Base-by-base conservation (phyloP, 2,113 vertebrate genomes). In the Myotis davidii region DNA sequence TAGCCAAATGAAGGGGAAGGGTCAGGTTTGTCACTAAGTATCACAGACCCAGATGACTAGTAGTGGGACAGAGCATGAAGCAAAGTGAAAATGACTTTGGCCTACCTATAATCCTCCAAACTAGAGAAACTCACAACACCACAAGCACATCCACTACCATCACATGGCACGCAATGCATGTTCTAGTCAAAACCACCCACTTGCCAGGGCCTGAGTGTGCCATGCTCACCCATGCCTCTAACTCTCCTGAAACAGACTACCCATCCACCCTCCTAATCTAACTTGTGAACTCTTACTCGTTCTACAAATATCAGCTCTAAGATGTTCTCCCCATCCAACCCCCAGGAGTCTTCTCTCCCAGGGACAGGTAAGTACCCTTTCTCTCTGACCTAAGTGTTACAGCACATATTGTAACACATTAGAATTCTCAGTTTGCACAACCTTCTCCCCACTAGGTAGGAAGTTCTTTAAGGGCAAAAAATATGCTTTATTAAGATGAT, bases 291-390 rank as follows among this genome's bases (percentile, higher is more conserved):
- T 87, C 50, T 64, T 12, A 27, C n/a, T 74, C 69, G n/a, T 21
- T 83, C 64, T 37, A 61, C 61, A 78, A 95, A 34, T 52, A 87
- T 7, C 90, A 87, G n/a, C 67, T 45, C 59, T 50, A 90, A 83
- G 7, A 42, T 2, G 6, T 5, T 18, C 56, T 65, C 6, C 69
- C 29, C 45, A 64, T 74, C 9, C 45, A 2, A 34, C 2, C 17
- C 27, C 29, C 14, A 25, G 7, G 37, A 72, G 37, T 52, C 78
- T 69, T 56, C 67, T 81, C 34, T 83, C 72, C 72, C 29, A 32
- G n/a, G 45, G 13, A 86, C 67, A 64, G 18, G 37, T 39, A 70
- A 65, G 56, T 29, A 27, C 27, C 2, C 32, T 86, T 59, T 37
- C 73, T 70, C 84, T 6, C 13, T 9, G 42, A 65, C 59, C 76